Conservation (phyloP, 1,140 invertebrate genomes). For the Gonioctena quinquepunctata region DNA sequence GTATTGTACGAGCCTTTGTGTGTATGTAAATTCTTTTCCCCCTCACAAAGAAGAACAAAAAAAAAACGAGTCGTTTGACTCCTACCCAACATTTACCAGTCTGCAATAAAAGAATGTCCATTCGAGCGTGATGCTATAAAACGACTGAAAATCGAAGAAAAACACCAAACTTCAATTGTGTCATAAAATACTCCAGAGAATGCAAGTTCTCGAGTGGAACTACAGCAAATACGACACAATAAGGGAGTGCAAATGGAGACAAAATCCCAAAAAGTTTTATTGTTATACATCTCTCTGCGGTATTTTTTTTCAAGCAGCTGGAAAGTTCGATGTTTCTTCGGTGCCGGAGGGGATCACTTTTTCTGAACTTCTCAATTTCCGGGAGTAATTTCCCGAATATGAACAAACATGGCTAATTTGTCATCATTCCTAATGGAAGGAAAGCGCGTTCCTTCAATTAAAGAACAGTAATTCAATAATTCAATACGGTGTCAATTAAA, state of each 20-base stretch:
- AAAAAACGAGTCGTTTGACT: not conserved
- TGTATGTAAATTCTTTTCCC: too few relatives aligned
- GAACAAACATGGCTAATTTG: too few relatives aligned
- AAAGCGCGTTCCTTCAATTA: too few relatives aligned
- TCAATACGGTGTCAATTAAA: too few relatives aligned
- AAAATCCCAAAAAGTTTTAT: slow-evolving; percentile 6
- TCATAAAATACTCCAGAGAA: slow-evolving; percentile 1
- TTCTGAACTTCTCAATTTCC: not conserved
- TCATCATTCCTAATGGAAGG: too few relatives aligned
- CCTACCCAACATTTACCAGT: not conserved
- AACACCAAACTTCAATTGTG: not conserved
- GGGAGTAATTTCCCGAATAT: too few relatives aligned
- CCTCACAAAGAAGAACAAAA: not conserved
- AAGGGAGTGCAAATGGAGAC: slow-evolving; percentile 10
- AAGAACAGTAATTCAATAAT: too few relatives aligned
- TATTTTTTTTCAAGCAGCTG: not conserved
- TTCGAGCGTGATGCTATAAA: not conserved
- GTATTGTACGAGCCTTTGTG: too few relatives aligned
- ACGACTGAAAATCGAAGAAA: not conserved
- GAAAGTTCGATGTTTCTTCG: not conserved
- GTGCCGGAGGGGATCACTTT: not conserved
- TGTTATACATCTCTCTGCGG: not conserved
- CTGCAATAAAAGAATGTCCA: not conserved
- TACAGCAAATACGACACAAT: slow-evolving; percentile 7
- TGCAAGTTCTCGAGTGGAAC: slow-evolving; percentile 1